These are phyloP conservation scores for Leptinotarsa defecta DNA, from an alignment of 1,140 invertebrate genomes.

Conservation along the genomic window DNA sequence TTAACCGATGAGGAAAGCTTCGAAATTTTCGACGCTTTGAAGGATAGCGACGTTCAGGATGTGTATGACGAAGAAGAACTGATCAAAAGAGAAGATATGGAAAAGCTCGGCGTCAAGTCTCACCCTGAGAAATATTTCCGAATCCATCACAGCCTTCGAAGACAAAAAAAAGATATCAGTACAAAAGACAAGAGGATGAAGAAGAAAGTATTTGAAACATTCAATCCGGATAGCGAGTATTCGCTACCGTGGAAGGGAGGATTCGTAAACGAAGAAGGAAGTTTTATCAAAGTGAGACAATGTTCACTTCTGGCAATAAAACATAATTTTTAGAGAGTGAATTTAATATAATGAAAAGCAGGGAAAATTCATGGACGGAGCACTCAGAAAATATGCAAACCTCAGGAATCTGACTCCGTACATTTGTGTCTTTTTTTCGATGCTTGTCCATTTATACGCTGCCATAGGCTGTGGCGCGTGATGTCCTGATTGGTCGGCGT, in stretches of 20 bases:
- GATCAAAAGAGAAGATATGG: conserved; percentile 41
- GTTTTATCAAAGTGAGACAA: conserved; percentile 31
- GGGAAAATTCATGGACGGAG: too few relatives aligned
- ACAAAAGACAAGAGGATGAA: not conserved
- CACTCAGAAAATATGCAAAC: too few relatives aligned
- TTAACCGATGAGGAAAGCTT: conserved; percentile 49
- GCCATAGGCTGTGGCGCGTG: too few relatives aligned
- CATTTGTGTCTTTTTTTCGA: too few relatives aligned
- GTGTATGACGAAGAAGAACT: conserved; percentile 53
- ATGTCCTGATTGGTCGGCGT: too few relatives aligned
- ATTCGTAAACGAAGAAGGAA: conserved; percentile 40
- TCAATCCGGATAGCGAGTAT: conserved; percentile 40
- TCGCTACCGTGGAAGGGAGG: conserved; percentile 41
- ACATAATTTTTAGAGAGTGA: too few relatives aligned
- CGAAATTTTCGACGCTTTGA: conserved; percentile 49
- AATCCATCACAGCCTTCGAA: conserved; percentile 38
- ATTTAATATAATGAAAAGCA: too few relatives aligned
- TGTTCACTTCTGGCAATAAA: too few relatives aligned
- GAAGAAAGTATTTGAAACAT: conserved; percentile 35
- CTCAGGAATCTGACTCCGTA: too few relatives aligned
- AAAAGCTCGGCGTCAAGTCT: conserved; percentile 26
- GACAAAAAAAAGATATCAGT: conserved; percentile 27
- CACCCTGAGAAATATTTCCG: conserved; percentile 40
- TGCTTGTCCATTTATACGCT: too few relatives aligned
- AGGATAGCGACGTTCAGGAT: conserved; percentile 44